Base-by-base conservation (phyloP, 2,113 vertebrate genomes). In the Paramormyrops kingsleyae region DNA sequence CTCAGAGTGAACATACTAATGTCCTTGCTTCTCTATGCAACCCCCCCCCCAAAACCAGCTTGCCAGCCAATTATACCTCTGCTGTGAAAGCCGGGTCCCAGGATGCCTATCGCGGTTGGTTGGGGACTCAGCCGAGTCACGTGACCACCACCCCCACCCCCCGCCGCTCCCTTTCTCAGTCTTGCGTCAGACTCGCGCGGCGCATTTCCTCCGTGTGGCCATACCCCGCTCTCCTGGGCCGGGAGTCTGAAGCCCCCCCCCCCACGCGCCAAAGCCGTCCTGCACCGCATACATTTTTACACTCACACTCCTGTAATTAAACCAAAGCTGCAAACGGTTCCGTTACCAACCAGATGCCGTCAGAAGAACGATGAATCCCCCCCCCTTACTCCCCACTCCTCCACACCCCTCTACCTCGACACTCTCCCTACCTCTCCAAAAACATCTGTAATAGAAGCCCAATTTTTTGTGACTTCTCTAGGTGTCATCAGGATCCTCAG, bases 101-200 rank as follows among this genome's bases (percentile, higher is more conserved):
- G 31, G 70, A 52, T 39, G 19, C 27, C 5, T n/a, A 52, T n/a
- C 70, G 7, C 27, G 49, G 70, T 70, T 27, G 17, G 70, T 46
- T 15, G 7, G 47, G 47, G 87, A 56, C 53, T 80, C 44, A 21
- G 15, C 46, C n/a, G 46, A 35, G 70, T 89, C 88, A 89, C 19
- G 9, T 53, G 88, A 80, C 70, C 66, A n/a, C n/a, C n/a, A n/a
- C n/a, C n/a, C n/a, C n/a, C n/a, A n/a, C n/a, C 21, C 42, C 2
- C 46, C 46, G 46, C 3, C 13, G 31, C 47, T n/a, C 46, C 47
- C 70, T 89, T 80, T 66, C 88, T 70, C 47, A 17, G 70, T 62
- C 88, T 83, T 89, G 88, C 88, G 35, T 83, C 88, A 83, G 88
- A 56, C 70, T 46, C 70, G 4, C 47, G 2, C 42, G 42, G 19